A percentile compares a stretch with the other conserved stretches of the same genome.
Evolutionary conservation across 1,140 invertebrate species (phyloP).

Genomic region (Leucophenga varia): DNA sequence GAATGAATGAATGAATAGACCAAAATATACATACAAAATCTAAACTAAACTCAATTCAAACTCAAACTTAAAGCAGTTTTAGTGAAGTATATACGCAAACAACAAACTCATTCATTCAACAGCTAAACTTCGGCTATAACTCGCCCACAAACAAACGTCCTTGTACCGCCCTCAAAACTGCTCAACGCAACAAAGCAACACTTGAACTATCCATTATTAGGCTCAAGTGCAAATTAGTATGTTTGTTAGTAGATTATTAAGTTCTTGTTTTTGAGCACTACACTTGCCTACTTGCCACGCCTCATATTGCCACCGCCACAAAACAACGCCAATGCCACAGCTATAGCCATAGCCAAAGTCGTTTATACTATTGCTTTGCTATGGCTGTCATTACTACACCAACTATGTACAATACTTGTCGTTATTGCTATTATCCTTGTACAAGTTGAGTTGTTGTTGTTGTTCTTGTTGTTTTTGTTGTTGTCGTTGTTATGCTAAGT

Average conservation of each 20-base stretch:
- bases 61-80: too few relatives aligned
- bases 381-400: too few relatives aligned
- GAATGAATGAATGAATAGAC: conserved; percentile 23
- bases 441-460: conserved; percentile 10
- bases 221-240: conserved; percentile 53
- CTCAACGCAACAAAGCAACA: conserved; percentile 10
- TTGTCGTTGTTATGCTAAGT: conserved; percentile 44
- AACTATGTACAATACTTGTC: not conserved
- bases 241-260: conserved; percentile 53
- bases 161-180: conserved; percentile 7
- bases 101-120: not conserved
- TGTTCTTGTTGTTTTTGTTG: conserved; percentile 1
- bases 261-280: conserved; percentile 17
- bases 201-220: conserved; percentile 39
- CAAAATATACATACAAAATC: conserved; percentile 9
- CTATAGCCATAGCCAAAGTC: too few relatives aligned
- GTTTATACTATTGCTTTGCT: too few relatives aligned
- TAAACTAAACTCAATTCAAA: conserved; percentile 3
- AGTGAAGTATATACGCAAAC: conserved; percentile 3
- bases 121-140: too few relatives aligned
- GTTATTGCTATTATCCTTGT: too few relatives aligned
- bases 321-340: not conserved
- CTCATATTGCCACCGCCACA: not conserved
- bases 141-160: not conserved
- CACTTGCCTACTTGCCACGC: not conserved